phyloP scores from a whole-genome alignment of 1,140 invertebrate species.

The Muscidifurax raptorellus region DNA sequence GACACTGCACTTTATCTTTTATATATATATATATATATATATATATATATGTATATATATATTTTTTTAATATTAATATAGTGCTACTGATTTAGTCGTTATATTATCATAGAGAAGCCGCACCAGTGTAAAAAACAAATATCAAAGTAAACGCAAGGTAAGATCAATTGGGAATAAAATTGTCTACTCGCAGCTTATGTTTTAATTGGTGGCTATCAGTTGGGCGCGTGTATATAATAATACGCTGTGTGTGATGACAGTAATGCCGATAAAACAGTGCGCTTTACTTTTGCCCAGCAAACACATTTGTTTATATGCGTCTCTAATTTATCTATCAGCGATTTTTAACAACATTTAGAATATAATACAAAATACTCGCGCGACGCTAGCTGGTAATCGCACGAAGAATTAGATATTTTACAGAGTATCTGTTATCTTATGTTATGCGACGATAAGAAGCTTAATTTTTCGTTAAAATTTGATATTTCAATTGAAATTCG shows the following conservation, averaged over 20 bases:
- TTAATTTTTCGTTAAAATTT: constrained; percentile 3
- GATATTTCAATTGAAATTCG: background rate
- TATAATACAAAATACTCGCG: constrained; percentile 13
- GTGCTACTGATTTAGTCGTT: constrained; percentile 6
- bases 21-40: background rate
- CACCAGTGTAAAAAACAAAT: background rate
- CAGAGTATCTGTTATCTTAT: background rate
- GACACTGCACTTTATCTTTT: constrained; percentile 4
- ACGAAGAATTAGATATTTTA: constrained; percentile 5
- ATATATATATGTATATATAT: background rate
- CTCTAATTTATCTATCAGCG: background rate
- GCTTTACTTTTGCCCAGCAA: background rate
- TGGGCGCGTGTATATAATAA: background rate
- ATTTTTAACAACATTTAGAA: constrained; percentile 4
- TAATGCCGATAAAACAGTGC: constrained; percentile 34
- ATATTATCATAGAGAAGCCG: background rate
- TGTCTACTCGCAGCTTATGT: background rate
- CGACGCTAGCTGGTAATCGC: background rate
- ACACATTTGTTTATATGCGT: constrained; percentile 28
- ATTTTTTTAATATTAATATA: background rate
- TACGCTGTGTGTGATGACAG: background rate
- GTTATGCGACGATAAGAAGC: background rate
- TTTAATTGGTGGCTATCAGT: background rate
- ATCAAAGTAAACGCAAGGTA: background rate
- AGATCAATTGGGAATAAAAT: background rate